Percentiles rank a stretch among this genome's conserved stretches.
phyloP scores from a whole-genome alignment of 2,888 invertebrate species.

The Lasioglossum villosulum region DNA sequence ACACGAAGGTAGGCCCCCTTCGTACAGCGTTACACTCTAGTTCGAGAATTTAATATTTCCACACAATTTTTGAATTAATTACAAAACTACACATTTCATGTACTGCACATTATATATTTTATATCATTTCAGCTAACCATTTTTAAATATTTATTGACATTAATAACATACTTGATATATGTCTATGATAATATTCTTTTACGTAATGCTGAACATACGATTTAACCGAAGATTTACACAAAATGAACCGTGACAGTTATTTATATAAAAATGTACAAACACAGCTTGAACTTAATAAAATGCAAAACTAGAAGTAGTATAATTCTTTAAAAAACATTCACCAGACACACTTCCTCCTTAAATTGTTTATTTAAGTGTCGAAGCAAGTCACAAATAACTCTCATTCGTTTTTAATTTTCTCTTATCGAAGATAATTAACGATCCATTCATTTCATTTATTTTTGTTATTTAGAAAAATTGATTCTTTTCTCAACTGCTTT shows the following conservation, averaged over 20 bases:
- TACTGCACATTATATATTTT: background rate
- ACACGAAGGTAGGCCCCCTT: background rate
- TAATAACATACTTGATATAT: no score
- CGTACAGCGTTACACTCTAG: background rate
- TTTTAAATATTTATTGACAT: background rate
- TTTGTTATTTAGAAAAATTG: background rate
- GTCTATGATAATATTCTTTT: background rate
- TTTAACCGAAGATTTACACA: background rate
- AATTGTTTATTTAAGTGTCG: background rate
- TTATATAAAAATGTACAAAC: slow-evolving; percentile 3
- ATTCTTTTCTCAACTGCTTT: background rate
- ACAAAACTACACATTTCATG: background rate
- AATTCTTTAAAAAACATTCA: background rate
- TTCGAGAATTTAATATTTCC: background rate
- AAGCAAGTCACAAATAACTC: background rate
- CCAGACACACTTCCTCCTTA: background rate
- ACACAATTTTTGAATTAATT: background rate
- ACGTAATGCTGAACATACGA: background rate
- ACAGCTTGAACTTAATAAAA: background rate
- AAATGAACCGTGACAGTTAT: background rate
- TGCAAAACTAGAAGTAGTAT: background rate
- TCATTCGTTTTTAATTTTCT: background rate
- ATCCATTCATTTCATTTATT: background rate
- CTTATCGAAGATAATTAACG: background rate
- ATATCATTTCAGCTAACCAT: background rate